These are phyloP conservation scores for Pristionchus mayeri DNA, from an alignment of 2,888 invertebrate genomes.

Conservation along the genomic window DNA sequence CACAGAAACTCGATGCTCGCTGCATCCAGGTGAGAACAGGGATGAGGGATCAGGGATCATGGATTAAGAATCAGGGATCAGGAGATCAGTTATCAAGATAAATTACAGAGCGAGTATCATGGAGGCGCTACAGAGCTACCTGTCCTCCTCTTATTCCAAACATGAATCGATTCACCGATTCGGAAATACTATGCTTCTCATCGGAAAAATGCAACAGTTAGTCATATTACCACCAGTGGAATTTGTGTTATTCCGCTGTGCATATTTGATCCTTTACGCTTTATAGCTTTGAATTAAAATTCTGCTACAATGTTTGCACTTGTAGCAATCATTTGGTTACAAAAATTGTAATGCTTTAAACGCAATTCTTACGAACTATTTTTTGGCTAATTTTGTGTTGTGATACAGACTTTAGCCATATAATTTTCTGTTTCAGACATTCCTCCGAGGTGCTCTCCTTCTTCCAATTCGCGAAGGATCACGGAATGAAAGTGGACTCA, in stretches of 20 bases:
- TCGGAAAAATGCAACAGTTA: constrained; percentile 29
- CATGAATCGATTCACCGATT: constrained; percentile 9
- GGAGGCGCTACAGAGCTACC: constrained; percentile 32
- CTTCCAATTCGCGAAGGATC: constrained; percentile 31
- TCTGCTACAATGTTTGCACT: background rate
- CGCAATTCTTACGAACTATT: background rate
- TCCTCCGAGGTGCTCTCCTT: background rate
- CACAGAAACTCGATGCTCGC: background rate
- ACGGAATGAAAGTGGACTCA: background rate
- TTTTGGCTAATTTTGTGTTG: too few species aligned
- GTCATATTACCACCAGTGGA: background rate
- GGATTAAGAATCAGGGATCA: too few species aligned
- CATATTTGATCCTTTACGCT: too few species aligned
- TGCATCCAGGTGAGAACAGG: constrained; percentile 31
- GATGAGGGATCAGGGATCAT: background rate
- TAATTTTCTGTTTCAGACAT: background rate
- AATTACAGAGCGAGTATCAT: constrained; percentile 41
- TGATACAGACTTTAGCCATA: too few species aligned
- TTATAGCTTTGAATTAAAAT: too few species aligned
- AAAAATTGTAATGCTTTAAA: too few species aligned
- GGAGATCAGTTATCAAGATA: too few species aligned
- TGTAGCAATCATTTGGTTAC: too few species aligned
- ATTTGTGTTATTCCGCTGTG: too few species aligned
- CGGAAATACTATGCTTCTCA: constrained; percentile 30
- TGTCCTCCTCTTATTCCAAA: background rate